Evolutionary conservation across 2,797 vertebrate genomes (phyloP), one percentile per base, ranked within the genome.

Genomic region (Pyrrhura leucotis): DNA sequence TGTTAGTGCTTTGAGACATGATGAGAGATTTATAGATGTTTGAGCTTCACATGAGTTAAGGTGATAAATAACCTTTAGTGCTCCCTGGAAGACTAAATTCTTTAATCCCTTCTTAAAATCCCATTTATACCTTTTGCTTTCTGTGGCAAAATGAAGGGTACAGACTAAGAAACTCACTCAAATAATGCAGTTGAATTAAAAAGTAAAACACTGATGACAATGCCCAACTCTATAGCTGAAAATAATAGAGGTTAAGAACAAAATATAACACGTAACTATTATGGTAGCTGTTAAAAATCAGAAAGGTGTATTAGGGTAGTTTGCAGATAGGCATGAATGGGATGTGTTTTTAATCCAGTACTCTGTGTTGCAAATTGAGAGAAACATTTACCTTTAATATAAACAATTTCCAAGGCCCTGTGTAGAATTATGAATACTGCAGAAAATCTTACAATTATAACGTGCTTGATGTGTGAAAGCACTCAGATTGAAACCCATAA

Each of bases 31-130:
- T 93, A 91, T 89, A 89, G 87, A 59, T 81, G 28, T 79, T 83
- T 88, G 68, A 78, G 61, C 96, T 96, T 93, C 67, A 77, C 37
- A 44, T 72, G 71, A 88, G 12, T 92, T 94, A 74, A 69, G 20
- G 42, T 93, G 79, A 94, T 89, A 95, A 89, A 94, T 93, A 97
- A 90, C 33, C 6, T 91, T 58, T 51, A 90, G 53, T 0, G 1
- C 18, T 78, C 51, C 81, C 58, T 85, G 33, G 78, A 91, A 95
- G 69, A 88, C 73, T 88, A 84, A 96, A 82, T 86, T 91, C 80
- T 91, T 91, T 92, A 95, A 96, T 93, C 81, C 28, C 22, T 83
- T 79, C 51, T 75, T 89, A 51, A 94, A 94, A 88, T 93, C n/a
- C 25, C 39, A 59, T 89, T 96, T 81, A 68, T 47, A 63, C 20